Percentiles rank a stretch among this genome's conserved stretches.
Evolutionary conservation across 2,113 vertebrate species (phyloP).

Genomic region (Raja brachyura): DNA sequence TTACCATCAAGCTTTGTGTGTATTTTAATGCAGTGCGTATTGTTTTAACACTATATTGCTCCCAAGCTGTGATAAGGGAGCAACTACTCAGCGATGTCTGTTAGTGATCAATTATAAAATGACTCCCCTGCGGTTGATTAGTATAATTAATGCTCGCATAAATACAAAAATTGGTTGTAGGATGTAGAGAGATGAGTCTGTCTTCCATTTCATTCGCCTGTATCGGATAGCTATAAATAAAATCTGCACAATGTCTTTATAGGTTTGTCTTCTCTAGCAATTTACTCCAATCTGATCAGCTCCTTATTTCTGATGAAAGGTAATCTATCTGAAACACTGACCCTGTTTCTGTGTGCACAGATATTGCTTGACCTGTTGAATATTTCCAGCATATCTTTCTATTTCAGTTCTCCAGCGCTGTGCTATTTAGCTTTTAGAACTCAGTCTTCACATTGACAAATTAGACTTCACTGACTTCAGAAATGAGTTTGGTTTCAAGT

Average conservation of each 20-base stretch:
- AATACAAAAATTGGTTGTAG: background rate
- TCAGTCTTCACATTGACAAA: background rate
- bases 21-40: background rate
- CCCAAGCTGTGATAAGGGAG: background rate
- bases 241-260: background rate
- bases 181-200: background rate
- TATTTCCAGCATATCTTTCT: too few relatives aligned
- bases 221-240: background rate
- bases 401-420: too few relatives aligned
- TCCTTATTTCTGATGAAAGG: too few relatives aligned
- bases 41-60: constrained; percentile 3
- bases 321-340: too few relatives aligned
- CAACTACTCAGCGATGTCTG: constrained; percentile 15
- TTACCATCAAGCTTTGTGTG: background rate
- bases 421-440: too few relatives aligned
- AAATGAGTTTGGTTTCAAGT: background rate
- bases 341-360: too few relatives aligned
- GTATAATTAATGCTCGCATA: constrained; percentile 9
- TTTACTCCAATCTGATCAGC: too few relatives aligned
- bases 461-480: background rate
- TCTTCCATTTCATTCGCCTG: background rate
- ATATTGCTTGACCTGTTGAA: too few relatives aligned
- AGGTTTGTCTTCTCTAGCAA: too few relatives aligned
- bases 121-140: constrained; percentile 14
- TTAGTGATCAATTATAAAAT: constrained; percentile 25